These are phyloP conservation scores for Galerucella nymphaeae DNA, from an alignment of 2,888 invertebrate species.

Conservation along the genomic window DNA sequence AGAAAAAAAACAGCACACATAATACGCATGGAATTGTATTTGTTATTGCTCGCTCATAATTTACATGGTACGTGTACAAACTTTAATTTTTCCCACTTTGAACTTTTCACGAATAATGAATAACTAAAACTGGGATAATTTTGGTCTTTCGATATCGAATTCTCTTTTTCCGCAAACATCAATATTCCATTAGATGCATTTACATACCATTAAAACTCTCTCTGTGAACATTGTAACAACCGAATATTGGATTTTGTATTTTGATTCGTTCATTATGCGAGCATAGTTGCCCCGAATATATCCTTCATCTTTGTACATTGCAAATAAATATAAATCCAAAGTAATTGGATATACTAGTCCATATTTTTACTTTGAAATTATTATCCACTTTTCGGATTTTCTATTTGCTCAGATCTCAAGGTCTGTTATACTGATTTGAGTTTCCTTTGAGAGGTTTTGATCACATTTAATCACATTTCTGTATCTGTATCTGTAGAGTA, in stretches of 20 bases:
- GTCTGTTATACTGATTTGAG: neutral
- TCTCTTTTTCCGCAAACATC: conserved; percentile 29
- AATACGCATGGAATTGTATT: too few species aligned
- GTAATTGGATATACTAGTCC: neutral
- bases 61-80: neutral
- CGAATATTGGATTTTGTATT: conserved; percentile 37
- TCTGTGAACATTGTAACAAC: conserved; percentile 15
- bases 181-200: conserved; percentile 35
- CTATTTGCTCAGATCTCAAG: too few species aligned
- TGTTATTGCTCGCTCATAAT: neutral
- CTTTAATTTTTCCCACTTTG: conserved; percentile 24
- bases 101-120: conserved; percentile 4
- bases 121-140: conserved; percentile 22
- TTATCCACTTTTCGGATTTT: neutral
- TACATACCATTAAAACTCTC: conserved; percentile 33
- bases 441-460: neutral
- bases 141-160: conserved; percentile 5
- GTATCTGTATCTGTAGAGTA: too few species aligned
- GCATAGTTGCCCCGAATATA: conserved; percentile 4
- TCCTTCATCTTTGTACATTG: conserved; percentile 3
- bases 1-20: too few species aligned
- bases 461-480: too few species aligned
- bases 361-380: neutral
- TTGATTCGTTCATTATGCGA: conserved; percentile 35
- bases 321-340: neutral